These are phyloP conservation scores for Andrena camellia DNA, from an alignment of 2,888 invertebrate genomes.

Conservation along the genomic window DNA sequence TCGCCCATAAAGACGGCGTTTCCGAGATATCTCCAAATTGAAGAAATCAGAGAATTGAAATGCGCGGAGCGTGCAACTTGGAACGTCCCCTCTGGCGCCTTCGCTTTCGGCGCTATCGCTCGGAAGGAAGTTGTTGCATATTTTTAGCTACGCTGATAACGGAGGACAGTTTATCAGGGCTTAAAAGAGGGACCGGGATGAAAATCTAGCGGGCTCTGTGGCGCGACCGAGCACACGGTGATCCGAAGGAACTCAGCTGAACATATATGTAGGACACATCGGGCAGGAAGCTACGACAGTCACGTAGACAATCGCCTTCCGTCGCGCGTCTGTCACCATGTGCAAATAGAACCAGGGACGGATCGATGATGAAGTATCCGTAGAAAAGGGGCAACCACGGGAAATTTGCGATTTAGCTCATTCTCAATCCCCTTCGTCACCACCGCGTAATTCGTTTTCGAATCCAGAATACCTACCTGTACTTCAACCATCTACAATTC, in stretches of 20 bases:
- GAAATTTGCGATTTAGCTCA: conserved; percentile 1
- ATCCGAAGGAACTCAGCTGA: conserved; percentile 61
- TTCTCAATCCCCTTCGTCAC: neutral
- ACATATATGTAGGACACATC: conserved; percentile 78
- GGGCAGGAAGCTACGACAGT: conserved; percentile 79
- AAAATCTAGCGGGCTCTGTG: conserved; percentile 28
- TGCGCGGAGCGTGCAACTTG: neutral
- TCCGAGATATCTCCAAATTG: neutral
- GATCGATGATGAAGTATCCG: conserved; percentile 63
- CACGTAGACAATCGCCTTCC: conserved; percentile 81
- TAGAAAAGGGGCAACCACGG: conserved; percentile 25
- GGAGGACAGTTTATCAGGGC: neutral
- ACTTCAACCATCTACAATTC: too few species aligned
- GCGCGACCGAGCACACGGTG: conserved; percentile 20
- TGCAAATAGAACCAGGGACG: conserved; percentile 73
- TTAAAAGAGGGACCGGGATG: conserved; percentile 18
- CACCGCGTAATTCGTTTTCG: neutral
- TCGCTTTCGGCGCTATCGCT: neutral
- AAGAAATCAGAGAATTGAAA: neutral
- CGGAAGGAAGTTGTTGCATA: neutral
- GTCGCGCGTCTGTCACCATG: conserved; percentile 76
- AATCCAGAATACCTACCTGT: too few species aligned
- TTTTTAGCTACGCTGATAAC: neutral
- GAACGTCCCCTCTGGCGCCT: neutral
- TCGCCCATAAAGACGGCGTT: conserved; percentile 15